phyloP scores from a whole-genome alignment of 1,140 invertebrate species.

The Heliothis subflexa region DNA sequence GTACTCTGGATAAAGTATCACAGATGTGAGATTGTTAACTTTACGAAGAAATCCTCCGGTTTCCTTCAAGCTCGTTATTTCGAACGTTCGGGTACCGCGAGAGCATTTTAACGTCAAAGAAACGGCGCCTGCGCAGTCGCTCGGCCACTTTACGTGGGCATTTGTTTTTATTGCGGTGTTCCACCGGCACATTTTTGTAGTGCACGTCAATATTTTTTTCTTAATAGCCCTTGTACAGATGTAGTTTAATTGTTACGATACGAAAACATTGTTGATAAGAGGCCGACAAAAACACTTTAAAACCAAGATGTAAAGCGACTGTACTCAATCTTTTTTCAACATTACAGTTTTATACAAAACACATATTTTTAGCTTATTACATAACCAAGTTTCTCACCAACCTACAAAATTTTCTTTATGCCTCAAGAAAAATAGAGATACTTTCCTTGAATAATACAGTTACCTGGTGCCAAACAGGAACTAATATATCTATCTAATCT shows the following conservation, averaged over 20 bases:
- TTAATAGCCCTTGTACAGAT: slow-evolving; percentile 22
- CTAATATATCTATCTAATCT: slow-evolving; percentile 47
- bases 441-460: slow-evolving; percentile 22
- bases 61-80: slow-evolving; percentile 50
- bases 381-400: not conserved
- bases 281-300: not conserved
- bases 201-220: slow-evolving; percentile 42
- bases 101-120: slow-evolving; percentile 47
- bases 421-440: not conserved
- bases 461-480: not conserved
- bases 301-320: not conserved
- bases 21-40: slow-evolving; percentile 51
- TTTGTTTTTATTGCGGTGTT: slow-evolving; percentile 48
- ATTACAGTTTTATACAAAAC: not conserved
- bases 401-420: not conserved
- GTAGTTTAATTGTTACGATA: slow-evolving; percentile 39
- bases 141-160: slow-evolving; percentile 46
- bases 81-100: slow-evolving; percentile 25
- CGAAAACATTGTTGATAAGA: not conserved
- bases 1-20: slow-evolving; percentile 40
- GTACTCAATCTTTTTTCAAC: too few species aligned
- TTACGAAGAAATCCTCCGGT: slow-evolving; percentile 45
- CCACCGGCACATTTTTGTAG: slow-evolving; percentile 39
- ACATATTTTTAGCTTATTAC: not conserved
- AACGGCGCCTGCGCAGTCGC: slow-evolving; percentile 43